Evolutionary conservation across 2,797 vertebrate genomes (phyloP).

Genomic region (Anguilla obscura): DNA sequence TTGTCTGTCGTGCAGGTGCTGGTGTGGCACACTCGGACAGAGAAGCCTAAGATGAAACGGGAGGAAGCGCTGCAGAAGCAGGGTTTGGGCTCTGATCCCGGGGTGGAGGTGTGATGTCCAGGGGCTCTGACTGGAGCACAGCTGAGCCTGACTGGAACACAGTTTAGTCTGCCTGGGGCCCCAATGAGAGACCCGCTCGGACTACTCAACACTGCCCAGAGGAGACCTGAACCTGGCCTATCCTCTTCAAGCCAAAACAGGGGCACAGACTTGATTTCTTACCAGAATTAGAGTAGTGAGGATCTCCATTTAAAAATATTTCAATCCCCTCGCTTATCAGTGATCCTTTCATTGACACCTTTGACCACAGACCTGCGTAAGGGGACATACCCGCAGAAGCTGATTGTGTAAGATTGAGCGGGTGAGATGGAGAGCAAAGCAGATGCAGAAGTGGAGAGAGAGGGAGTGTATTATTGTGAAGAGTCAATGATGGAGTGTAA

Average conservation of each 20-base stretch:
- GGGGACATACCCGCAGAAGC: neutral
- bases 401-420: neutral
- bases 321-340: neutral
- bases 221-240: neutral
- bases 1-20: slow-evolving; percentile 71
- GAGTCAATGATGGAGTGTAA: neutral
- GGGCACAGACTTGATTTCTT: neutral
- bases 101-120: slow-evolving; percentile 80
- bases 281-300: neutral
- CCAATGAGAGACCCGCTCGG: neutral
- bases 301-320: neutral
- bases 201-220: neutral
- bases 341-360: neutral
- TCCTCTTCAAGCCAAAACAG: slow-evolving; percentile 18
- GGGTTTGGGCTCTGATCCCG: slow-evolving; percentile 84
- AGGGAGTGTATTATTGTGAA: neutral
- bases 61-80: slow-evolving; percentile 86
- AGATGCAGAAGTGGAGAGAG: neutral
- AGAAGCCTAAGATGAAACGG: slow-evolving; percentile 93
- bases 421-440: too few relatives aligned
- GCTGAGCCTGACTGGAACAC: slow-evolving; percentile 7
- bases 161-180: slow-evolving; percentile 12
- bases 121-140: neutral
- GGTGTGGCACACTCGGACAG: slow-evolving; percentile 92
- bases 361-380: neutral